Evolutionary conservation across 2,797 vertebrate genomes (phyloP), one percentile per base, ranked within the genome.

Genomic region (Neostethus bicornis): DNA sequence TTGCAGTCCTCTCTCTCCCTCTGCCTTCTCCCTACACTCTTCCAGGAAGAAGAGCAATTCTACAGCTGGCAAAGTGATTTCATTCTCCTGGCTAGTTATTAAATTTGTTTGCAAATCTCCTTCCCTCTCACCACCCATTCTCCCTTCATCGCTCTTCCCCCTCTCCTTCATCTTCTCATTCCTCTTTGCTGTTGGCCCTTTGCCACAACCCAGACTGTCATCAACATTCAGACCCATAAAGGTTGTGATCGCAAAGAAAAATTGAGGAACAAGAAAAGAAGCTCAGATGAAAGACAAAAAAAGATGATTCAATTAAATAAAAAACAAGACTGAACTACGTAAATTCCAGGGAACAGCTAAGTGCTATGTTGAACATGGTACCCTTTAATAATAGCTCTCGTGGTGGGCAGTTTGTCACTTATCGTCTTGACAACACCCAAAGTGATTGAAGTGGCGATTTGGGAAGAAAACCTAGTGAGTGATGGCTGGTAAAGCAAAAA

Each of bases 51-150:
- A 86, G 78, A 88, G 81, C 77, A 63, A 81, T 85, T 76, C 80
- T 66, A 72, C 84, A 80, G 73, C 83, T 46, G 58, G 84, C 65
- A 85, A 87, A 90, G 70, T 88, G 79, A 86, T 88, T 89, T 77
- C 63, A 89, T 91, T 89, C 86, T 85, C 70, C 79, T 50, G 81
- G 79, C 80, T 78, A 81, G 80, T 88, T 90, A 90, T 90, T 89
- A 83, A 71, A 90, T 90, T 89, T 88, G 83, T 87, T 89, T 88
- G 80, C 81, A 87, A 85, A 90, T 89, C 77, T 87, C 79, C 63
- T 58, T 66, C 68, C 56, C 76, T 61, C 66, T 69, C 41, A 4
- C 61, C 58, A 56, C 61, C 68, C 66, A 53, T 57, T 52, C 53
- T 41, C 66, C 55, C 56, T 45, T 28, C 4, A 58, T 70, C 56